These are phyloP conservation scores for Heterocephalus glaber DNA, from an alignment of 2,113 vertebrate genomes.

Conservation along the genomic window DNA sequence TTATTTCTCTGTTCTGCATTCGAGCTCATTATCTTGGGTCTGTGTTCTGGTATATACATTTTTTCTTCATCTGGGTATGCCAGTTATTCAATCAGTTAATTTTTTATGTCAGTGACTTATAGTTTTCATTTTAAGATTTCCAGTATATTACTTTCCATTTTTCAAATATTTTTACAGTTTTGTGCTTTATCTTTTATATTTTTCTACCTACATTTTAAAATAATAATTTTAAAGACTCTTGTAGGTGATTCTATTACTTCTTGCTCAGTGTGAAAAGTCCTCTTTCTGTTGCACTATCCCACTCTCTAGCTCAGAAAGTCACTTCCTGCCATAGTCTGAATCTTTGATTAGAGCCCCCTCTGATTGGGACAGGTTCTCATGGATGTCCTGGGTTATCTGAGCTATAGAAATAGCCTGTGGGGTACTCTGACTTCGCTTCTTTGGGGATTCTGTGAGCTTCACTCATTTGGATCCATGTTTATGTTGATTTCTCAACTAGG, in stretches of 20 bases:
- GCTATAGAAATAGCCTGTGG: background rate
- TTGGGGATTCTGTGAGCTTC: background rate
- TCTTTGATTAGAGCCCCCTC: background rate
- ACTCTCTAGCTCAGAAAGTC: background rate
- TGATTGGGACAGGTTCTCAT: background rate
- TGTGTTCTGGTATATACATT: background rate
- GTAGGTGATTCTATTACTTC: background rate
- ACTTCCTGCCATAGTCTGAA: background rate
- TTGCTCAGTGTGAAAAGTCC: background rate
- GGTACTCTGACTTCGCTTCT: background rate
- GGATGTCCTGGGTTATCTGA: background rate
- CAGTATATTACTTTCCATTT: background rate
- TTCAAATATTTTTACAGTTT: background rate
- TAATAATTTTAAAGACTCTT: background rate
- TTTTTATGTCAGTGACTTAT: background rate
- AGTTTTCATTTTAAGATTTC: constrained; percentile 35
- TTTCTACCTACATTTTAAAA: background rate
- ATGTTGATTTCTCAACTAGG: background rate
- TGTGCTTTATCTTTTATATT: constrained; percentile 5
- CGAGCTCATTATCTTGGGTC: background rate
- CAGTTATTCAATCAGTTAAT: background rate
- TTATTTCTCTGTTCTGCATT: background rate
- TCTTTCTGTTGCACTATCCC: background rate
- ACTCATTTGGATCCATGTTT: background rate
- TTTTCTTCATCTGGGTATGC: background rate